A percentile compares a stretch with the other conserved stretches of the same genome.
These are phyloP conservation scores for Lithophane leautieri DNA, from an alignment of 2,888 invertebrate species.

Conservation along the genomic window DNA sequence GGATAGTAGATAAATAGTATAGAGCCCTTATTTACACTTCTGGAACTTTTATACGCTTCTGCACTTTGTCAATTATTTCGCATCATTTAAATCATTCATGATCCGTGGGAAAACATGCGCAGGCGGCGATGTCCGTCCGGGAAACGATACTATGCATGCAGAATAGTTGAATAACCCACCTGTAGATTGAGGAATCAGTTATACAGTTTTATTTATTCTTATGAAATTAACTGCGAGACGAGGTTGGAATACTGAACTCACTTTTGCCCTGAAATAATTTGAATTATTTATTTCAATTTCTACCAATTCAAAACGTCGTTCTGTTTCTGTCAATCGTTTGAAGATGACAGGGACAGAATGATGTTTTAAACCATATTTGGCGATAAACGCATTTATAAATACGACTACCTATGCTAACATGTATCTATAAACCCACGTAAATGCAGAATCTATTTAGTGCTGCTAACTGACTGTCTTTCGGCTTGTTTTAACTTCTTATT, in stretches of 20 bases:
- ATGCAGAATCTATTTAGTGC: too few relatives aligned
- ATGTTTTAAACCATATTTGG: too few relatives aligned
- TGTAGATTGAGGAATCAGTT: neutral
- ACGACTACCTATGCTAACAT: too few relatives aligned
- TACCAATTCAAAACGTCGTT: neutral
- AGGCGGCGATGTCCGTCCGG: constrained; percentile 53
- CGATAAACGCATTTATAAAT: too few relatives aligned
- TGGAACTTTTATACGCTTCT: neutral
- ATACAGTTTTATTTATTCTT: neutral
- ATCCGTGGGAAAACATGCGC: constrained; percentile 62
- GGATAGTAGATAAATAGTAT: neutral
- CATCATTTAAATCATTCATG: constrained; percentile 64
- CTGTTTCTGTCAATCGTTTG: too few relatives aligned
- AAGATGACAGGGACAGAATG: too few relatives aligned
- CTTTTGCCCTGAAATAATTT: neutral
- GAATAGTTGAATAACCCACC: constrained; percentile 37
- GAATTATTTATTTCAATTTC: neutral
- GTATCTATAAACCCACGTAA: too few relatives aligned
- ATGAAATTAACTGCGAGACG: neutral
- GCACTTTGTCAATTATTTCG: constrained; percentile 7
- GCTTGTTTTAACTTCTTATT: too few relatives aligned
- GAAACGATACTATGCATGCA: constrained; percentile 35
- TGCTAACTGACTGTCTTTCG: too few relatives aligned
- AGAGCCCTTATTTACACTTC: neutral
- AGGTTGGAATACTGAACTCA: neutral